phyloP scores from a whole-genome alignment of 2,797 vertebrate species.

The Orestias chungarensis region DNA sequence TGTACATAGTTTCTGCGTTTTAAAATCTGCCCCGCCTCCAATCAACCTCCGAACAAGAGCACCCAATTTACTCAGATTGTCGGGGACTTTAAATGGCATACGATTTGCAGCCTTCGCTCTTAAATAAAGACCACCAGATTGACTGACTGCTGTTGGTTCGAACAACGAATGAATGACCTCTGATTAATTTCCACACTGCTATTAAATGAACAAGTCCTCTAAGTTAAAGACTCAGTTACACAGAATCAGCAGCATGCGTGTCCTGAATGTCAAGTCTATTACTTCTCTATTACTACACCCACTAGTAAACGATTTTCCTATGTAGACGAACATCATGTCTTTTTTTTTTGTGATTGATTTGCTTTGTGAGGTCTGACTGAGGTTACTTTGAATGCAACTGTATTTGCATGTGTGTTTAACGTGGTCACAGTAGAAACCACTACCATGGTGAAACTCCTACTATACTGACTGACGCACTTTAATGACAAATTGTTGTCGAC shows the following conservation, averaged over 20 bases:
- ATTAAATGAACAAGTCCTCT: not conserved
- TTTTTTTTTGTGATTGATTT: not conserved
- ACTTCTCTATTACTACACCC: not conserved
- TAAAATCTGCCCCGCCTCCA: not conserved
- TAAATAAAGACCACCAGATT: no score
- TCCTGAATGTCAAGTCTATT: not conserved
- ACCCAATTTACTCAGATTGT: not conserved
- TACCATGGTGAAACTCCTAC: slow-evolving; percentile 43
- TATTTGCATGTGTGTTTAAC: slow-evolving; percentile 11
- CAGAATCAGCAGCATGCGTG: not conserved
- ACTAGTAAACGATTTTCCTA: not conserved
- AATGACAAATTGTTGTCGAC: slow-evolving; percentile 62
- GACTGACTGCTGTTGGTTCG: not conserved
- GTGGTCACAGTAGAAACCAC: slow-evolving; percentile 36
- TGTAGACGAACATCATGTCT: not conserved
- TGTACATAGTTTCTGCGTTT: no score
- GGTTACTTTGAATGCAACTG: slow-evolving; percentile 4
- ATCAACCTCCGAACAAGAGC: not conserved
- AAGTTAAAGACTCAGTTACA: not conserved
- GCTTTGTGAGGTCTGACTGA: not conserved
- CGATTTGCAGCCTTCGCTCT: not conserved
- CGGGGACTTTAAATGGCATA: not conserved
- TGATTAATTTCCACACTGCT: not conserved
- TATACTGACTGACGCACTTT: slow-evolving; percentile 79
- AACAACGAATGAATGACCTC: not conserved